phyloP scores from a whole-genome alignment of 2,888 invertebrate species.

The Periphyllus acericola region DNA sequence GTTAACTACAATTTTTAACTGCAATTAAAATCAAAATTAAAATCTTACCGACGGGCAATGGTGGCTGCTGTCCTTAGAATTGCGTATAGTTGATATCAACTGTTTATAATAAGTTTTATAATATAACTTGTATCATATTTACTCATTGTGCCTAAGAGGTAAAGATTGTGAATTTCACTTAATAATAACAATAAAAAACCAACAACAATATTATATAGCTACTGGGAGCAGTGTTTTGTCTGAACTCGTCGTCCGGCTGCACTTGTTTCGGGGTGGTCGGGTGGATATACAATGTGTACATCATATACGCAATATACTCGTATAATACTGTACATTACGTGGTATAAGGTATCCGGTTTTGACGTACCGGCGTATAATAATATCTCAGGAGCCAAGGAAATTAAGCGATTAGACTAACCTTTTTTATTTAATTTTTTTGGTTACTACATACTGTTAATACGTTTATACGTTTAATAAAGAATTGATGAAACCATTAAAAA shows the following conservation, averaged over 20 bases:
- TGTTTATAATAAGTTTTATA: no score
- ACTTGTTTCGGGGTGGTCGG: not conserved
- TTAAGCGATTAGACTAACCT: constrained; percentile 14
- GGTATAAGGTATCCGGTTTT: not conserved
- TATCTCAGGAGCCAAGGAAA: not conserved
- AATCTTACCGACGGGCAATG: no score
- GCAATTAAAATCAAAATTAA: no score
- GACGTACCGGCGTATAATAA: not conserved
- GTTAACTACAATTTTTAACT: no score
- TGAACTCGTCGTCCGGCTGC: not conserved
- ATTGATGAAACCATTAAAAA: constrained; percentile 44
- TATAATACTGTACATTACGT: not conserved
- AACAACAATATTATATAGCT: not conserved
- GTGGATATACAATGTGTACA: no score
- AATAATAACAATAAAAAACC: no score
- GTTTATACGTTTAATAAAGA: constrained; percentile 1
- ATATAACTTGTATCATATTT: no score
- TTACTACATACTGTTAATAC: not conserved
- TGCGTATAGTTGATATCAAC: no score
- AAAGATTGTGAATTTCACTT: no score
- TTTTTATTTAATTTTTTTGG: not conserved
- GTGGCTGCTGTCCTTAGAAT: no score
- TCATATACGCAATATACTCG: not conserved
- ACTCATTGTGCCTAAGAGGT: no score
- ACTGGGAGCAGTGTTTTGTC: not conserved